These are phyloP conservation scores for Myotis davidii DNA, from an alignment of 2,113 vertebrate genomes.

Conservation along the genomic window DNA sequence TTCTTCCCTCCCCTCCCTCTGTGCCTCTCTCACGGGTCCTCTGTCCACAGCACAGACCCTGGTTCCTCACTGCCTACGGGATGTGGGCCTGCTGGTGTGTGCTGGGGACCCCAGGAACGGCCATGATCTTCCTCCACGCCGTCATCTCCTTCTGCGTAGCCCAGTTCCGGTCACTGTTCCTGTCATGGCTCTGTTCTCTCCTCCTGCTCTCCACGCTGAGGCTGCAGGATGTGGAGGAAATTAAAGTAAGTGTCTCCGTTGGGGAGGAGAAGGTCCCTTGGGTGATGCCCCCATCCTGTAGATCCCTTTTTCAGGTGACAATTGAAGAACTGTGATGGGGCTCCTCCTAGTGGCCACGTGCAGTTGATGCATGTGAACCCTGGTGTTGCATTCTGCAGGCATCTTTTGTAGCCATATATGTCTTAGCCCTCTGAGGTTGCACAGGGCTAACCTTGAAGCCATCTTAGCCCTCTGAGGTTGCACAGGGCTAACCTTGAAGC, in stretches of 20 bases:
- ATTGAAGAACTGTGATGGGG: neutral
- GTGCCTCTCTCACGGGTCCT: constrained; percentile 11
- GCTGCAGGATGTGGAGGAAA: constrained; percentile 89
- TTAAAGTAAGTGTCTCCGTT: constrained; percentile 87
- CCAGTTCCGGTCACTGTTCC: constrained; percentile 86
- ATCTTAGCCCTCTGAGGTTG: too few relatives aligned
- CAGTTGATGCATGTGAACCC: neutral
- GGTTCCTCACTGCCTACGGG: constrained; percentile 89
- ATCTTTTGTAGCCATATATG: neutral
- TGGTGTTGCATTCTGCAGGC: rapidly evolving
- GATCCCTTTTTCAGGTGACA: neutral
- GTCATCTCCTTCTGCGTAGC: constrained; percentile 90
- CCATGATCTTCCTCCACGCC: constrained; percentile 89
- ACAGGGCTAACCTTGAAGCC: too few relatives aligned
- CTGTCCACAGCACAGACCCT: constrained; percentile 87
- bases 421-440: too few relatives aligned
- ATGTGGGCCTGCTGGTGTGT: constrained; percentile 89
- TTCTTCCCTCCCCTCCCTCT: rapidly evolving
- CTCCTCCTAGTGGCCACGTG: neutral
- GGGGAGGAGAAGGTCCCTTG: neutral
- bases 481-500: too few relatives aligned
- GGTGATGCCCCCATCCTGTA: too few relatives aligned
- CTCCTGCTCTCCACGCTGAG: constrained; percentile 91
- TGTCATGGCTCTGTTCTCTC: constrained; percentile 92
- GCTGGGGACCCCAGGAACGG: constrained; percentile 90